Percentiles rank a stretch among this genome's conserved stretches.
Evolutionary conservation across 2,797 vertebrate species (phyloP).

Genomic region (Fundulus diaphanus): DNA sequence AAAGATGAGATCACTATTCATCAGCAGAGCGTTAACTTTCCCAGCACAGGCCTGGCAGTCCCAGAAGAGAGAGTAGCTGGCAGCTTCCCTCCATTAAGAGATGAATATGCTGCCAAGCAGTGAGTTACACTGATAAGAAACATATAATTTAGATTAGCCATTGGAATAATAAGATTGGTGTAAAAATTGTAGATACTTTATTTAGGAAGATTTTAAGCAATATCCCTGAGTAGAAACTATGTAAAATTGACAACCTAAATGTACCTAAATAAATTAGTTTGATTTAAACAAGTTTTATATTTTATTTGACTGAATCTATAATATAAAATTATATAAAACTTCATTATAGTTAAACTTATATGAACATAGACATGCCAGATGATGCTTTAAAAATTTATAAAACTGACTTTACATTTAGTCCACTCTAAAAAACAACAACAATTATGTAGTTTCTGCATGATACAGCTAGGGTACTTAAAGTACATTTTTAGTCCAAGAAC

Average conservation of each 20-base stretch:
- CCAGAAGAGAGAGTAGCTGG: constrained; percentile 23
- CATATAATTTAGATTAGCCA: background rate
- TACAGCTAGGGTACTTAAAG: background rate
- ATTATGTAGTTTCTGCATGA: background rate
- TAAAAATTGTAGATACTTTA: background rate
- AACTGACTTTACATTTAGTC: background rate
- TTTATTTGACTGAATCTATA: too few species aligned
- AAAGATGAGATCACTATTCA: constrained; percentile 16
- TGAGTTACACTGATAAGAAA: background rate
- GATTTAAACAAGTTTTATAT: too few species aligned
- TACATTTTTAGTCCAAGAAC: background rate
- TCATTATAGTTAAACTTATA: too few species aligned
- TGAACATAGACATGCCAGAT: background rate
- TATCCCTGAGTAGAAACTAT: background rate
- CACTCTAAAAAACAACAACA: background rate
- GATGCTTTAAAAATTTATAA: background rate
- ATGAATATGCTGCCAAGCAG: constrained; percentile 21
- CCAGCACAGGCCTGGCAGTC: constrained; percentile 15
- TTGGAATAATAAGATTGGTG: background rate
- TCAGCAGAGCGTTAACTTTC: constrained; percentile 1
- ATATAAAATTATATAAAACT: background rate
- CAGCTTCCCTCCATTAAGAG: constrained; percentile 41
- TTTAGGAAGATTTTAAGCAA: background rate
- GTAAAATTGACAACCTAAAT: too few species aligned
- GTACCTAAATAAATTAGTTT: too few species aligned